Percentiles rank a stretch among this genome's conserved stretches.
Conservation (phyloP, 2,888 invertebrate genomes). For the Nowickia ferox region DNA sequence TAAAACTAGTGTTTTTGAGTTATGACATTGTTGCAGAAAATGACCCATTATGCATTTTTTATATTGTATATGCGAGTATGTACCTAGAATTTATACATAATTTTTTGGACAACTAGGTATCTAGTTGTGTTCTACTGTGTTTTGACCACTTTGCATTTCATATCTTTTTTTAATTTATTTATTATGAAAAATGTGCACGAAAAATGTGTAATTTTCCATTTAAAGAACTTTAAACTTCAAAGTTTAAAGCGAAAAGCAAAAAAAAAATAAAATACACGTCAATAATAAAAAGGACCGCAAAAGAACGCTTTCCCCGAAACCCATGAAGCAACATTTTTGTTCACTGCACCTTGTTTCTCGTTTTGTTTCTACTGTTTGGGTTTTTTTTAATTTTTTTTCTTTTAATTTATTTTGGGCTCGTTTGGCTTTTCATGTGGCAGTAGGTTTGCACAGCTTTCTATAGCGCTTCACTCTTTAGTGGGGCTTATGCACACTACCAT, state of each 20-base stretch:
- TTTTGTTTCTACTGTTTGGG: slow-evolving; percentile 18
- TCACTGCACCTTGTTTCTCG: slow-evolving; percentile 33
- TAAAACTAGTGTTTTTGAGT: too few species aligned
- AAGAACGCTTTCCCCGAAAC: neutral
- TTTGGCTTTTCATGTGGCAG: slow-evolving; percentile 55
- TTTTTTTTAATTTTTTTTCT: neutral
- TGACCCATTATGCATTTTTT: too few species aligned
- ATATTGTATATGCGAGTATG: too few species aligned
- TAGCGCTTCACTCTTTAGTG: slow-evolving; percentile 4
- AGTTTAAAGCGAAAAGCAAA: neutral
- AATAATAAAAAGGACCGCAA: slow-evolving; percentile 8
- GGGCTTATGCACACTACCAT: neutral
- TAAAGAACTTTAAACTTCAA: neutral
- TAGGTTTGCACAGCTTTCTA: slow-evolving; percentile 49
- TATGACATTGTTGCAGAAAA: too few species aligned
- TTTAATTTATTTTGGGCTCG: slow-evolving; percentile 31
- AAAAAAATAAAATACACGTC: neutral
- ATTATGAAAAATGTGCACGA: too few species aligned
- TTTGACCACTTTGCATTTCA: too few species aligned
- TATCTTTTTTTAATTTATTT: too few species aligned
- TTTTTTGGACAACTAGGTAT: too few species aligned
- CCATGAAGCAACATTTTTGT: neutral
- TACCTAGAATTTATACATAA: too few species aligned
- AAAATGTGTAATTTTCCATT: neutral
- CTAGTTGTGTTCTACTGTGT: too few species aligned